These are phyloP conservation scores for Petrocephalus sullivani DNA, from an alignment of 2,797 vertebrate genomes.

Conservation along the genomic window DNA sequence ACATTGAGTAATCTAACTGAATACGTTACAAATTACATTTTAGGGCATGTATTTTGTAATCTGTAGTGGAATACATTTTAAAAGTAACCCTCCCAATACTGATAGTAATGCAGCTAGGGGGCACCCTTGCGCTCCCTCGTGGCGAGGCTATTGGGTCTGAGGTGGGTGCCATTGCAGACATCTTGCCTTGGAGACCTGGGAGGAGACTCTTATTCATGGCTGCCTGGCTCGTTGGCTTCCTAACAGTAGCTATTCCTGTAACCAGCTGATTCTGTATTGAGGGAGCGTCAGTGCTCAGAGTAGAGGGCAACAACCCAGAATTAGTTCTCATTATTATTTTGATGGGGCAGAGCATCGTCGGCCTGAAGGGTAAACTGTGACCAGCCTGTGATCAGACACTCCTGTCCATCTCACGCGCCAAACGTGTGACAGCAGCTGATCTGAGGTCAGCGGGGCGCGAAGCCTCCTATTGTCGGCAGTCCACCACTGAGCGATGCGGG, in stretches of 20 bases:
- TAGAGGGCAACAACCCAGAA: neutral
- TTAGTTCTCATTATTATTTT: neutral
- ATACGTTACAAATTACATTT: too few relatives aligned
- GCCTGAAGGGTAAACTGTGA: neutral
- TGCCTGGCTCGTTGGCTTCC: constrained; percentile 25
- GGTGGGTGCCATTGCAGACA: constrained; percentile 24
- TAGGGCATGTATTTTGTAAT: too few relatives aligned
- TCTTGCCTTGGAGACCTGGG: constrained; percentile 45
- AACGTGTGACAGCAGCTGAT: constrained; percentile 55
- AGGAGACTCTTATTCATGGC: constrained; percentile 31
- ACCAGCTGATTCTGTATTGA: neutral
- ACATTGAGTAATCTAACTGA: too few relatives aligned
- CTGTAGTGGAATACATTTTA: too few relatives aligned
- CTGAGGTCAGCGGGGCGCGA: constrained; percentile 88
- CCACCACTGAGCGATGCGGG: constrained; percentile 82
- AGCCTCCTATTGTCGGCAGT: constrained; percentile 86
- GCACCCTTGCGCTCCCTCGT: neutral
- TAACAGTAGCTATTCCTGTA: neutral
- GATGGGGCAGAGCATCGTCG: neutral
- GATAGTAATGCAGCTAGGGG: constrained; percentile 21
- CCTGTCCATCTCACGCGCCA: constrained; percentile 60
- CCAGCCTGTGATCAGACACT: constrained; percentile 56
- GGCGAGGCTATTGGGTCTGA: constrained; percentile 18
- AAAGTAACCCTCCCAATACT: too few relatives aligned
- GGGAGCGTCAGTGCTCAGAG: neutral